A percentile compares a stretch with the other conserved stretches of the same genome.
Conservation (phyloP, 2,797 vertebrate genomes). For the Taeniopygia guttata region DNA sequence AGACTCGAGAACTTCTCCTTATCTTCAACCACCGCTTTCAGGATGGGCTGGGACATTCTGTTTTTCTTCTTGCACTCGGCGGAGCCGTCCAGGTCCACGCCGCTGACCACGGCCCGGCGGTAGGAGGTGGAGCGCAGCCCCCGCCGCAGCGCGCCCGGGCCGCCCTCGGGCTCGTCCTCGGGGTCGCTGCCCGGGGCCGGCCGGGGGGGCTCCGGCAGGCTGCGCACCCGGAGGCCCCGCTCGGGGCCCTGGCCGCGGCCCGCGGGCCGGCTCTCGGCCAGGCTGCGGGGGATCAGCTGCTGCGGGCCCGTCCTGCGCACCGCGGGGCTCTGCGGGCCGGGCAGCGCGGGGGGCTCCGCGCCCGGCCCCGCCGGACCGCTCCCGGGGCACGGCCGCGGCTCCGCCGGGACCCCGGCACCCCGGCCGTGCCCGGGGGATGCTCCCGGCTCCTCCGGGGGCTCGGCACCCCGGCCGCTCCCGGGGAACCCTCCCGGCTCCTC, state of each 20-base stretch:
- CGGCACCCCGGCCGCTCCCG: neutral
- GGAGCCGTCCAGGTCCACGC: constrained; percentile 78
- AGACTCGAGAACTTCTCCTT: constrained; percentile 77
- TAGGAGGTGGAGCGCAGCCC: constrained; percentile 93
- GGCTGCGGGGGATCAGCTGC: constrained; percentile 68
- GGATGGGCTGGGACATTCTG: constrained; percentile 77
- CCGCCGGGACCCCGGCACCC: neutral
- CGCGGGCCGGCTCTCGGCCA: neutral
- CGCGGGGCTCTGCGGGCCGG: constrained; percentile 83
- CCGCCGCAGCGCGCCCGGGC: constrained; percentile 76
- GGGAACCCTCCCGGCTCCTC: too few relatives aligned
- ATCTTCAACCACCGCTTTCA: constrained; percentile 78
- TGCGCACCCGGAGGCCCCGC: constrained; percentile 67
- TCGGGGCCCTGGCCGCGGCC: neutral
- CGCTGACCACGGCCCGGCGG: constrained; percentile 89
- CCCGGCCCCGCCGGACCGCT: neutral
- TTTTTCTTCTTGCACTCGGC: constrained; percentile 74
- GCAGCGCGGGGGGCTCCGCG: neutral
- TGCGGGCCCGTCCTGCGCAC: constrained; percentile 89
- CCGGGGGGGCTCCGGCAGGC: neutral
- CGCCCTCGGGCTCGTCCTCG: constrained; percentile 70
- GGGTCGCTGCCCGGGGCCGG: constrained; percentile 70
- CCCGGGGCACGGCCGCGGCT: too few relatives aligned
- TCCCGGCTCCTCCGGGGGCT: neutral
- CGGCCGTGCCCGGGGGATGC: too few relatives aligned